Evolutionary conservation across 2,888 invertebrate genomes (phyloP).

Genomic region (Chrysolina americana): DNA sequence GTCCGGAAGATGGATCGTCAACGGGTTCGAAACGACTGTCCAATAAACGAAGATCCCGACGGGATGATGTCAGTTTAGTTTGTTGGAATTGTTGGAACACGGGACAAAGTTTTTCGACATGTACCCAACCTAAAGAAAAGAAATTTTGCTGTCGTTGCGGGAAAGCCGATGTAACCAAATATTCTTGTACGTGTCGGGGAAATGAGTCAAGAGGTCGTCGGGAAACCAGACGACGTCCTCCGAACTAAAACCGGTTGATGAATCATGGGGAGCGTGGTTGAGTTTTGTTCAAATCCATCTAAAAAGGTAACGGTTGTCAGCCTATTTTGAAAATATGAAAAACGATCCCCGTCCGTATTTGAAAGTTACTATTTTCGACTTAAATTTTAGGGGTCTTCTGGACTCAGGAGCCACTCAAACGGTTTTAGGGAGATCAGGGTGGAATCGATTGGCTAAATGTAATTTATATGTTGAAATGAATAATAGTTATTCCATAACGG

Average conservation of each 20-base stretch:
- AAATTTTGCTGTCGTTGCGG: constrained; percentile 5
- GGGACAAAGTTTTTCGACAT: constrained; percentile 4
- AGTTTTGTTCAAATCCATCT: constrained; percentile 25
- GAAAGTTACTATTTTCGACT: constrained; percentile 29
- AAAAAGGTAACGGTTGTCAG: constrained; percentile 12
- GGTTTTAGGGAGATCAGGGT: constrained; percentile 30
- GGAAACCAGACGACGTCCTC: constrained; percentile 24
- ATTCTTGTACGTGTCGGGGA: constrained; percentile 9
- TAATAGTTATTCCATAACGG: constrained; percentile 4
- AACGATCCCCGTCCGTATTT: constrained; percentile 37
- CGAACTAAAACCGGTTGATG: constrained; percentile 23
- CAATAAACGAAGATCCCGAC: not conserved
- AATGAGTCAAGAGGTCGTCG: constrained; percentile 10
- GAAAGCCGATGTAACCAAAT: constrained; percentile 3
- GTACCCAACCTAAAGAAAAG: not conserved
- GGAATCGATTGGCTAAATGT: constrained; percentile 19
- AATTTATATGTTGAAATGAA: constrained; percentile 1
- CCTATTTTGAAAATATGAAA: constrained; percentile 18
- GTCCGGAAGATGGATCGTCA: not conserved
- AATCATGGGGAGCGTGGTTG: constrained; percentile 30
- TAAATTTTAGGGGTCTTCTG: constrained; percentile 29
- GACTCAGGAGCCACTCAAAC: constrained; percentile 32
- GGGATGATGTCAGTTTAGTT: not conserved
- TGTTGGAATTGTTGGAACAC: constrained; percentile 17
- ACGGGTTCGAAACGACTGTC: not conserved